Evolutionary conservation across 1,140 invertebrate genomes (phyloP).

Genomic region (Melipona quadrifasciata): DNA sequence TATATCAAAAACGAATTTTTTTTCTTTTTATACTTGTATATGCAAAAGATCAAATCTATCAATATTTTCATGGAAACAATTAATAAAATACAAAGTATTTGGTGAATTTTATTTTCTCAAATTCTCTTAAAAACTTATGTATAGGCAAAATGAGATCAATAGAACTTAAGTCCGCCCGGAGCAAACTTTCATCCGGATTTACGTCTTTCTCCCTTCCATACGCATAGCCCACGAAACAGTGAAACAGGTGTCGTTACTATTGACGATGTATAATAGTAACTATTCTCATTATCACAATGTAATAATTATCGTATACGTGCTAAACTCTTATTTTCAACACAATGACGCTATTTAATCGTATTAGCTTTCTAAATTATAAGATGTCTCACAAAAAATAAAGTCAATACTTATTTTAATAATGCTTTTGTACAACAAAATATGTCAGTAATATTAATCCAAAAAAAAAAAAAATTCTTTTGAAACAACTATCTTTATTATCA

Average conservation of each 20-base stretch:
- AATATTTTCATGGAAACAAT: background rate
- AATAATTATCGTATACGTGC: background rate
- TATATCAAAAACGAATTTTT: background rate
- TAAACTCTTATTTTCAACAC: too few species aligned
- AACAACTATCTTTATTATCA: background rate
- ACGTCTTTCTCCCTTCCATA: background rate
- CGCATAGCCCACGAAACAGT: background rate
- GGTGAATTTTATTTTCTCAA: background rate
- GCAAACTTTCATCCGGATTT: slow-evolving; percentile 62
- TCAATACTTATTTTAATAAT: too few species aligned
- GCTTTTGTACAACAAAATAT: background rate
- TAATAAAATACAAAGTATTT: background rate
- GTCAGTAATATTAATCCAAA: background rate
- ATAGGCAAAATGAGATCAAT: slow-evolving; percentile 12
- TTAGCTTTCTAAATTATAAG: too few species aligned
- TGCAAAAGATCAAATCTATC: background rate
- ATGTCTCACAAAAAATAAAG: too few species aligned
- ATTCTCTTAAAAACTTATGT: background rate
- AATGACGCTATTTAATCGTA: too few species aligned
- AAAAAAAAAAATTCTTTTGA: background rate
- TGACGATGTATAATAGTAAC: background rate
- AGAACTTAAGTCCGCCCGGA: slow-evolving; percentile 21
- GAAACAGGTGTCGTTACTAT: background rate
- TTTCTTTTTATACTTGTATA: background rate
- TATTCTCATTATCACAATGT: background rate